Base-by-base conservation (phyloP, 2,113 vertebrate genomes). In the Tylochromis polylepis region DNA sequence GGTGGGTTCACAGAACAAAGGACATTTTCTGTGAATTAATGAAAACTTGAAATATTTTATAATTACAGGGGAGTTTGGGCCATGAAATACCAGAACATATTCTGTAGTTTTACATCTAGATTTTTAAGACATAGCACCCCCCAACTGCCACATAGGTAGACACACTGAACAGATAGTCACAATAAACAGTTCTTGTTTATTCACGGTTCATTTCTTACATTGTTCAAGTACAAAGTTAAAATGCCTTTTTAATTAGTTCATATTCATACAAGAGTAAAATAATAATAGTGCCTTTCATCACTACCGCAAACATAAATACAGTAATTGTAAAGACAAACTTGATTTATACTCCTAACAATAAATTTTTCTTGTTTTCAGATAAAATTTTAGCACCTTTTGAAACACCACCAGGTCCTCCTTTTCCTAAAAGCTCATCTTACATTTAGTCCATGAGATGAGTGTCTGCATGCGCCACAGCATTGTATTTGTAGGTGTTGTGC, bases 201-300 rank as follows among this genome's bases (percentile, higher is more conserved):
- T 96, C 97, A 93, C 95, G 96, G 88, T 95, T 96, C 95, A 94
- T 95, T 95, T 97, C 97, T 95, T 96, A 96, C 96, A 96, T 96
- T 91, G 94, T 95, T 99, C 98, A 99, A 99, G 98, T 99, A 99
- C 98, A 99, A 99, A 99, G 98, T 98, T 99, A 99, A 99, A 99
- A 99, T 99, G 98, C 97, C 97, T 98, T 98, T 97, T 97, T 96
- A 96, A 96, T 97, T 95, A 96, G 94, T 96, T 95, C 92, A 97
- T 98, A 98, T 99, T 98, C 98, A 98, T 99, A 99, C 97, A 98
- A 99, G 98, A 99, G 97, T 98, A 99, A 99, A 99, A 99, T 98
- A 99, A 99, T 98, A 98, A 99, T 97, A 98, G 97, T 98, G 97
- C 97, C 97, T 98, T 97, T 97, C 97, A 97, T 97, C 97, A 98